Evolutionary conservation across 2,888 invertebrate genomes (phyloP), one percentile per base, ranked within the genome.

Genomic region (Eupithecia subfuscata): DNA sequence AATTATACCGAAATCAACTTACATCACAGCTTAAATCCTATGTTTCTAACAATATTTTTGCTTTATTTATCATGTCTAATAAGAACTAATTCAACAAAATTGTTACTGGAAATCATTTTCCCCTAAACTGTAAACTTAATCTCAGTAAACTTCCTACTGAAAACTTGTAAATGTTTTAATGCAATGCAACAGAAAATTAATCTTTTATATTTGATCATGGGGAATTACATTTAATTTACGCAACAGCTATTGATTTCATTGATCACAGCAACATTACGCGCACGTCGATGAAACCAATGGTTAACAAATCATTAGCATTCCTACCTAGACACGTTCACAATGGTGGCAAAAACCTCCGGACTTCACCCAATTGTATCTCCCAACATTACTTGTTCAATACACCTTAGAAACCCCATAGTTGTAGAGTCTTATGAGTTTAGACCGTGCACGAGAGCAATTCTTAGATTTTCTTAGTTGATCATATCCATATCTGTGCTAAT

Each of bases 301-400:
- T 75, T 22, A 64, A 76, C 71, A 71, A 76, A 78, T 86, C 90
- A 90, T 87, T 84, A 87, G 88, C 89, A 87, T 88, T 84, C 85
- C 86, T 83, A 70, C 81, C 82, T n/a, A 82, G 48, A 84, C 88
- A 88, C 85, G 87, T 87, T 84, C 83, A 79, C 73, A 76, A 76
- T 81, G 81, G 77, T 77, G 80, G 77, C 78, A 79, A 84, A 83
- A 78, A 83, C 83, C 84, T 80, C 73, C 74, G 83, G 85, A 82
- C 83, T 84, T 80, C 82, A 85, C 81, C 83, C 82, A 82, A 82
- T 76, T 78, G 81, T 73, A 60, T 25, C 60, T 75, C 82, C 84
- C 81, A 76, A 82, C 78, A 67, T 60, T 76, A 73, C 48, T 75
- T 79, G 71, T 78, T 78, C 70, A 45, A 79, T 75, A 78, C 79